Evolutionary conservation across 2,797 vertebrate species (phyloP), one percentile per base, ranked within the genome.

Genomic region (Pyrrhura leucotis): DNA sequence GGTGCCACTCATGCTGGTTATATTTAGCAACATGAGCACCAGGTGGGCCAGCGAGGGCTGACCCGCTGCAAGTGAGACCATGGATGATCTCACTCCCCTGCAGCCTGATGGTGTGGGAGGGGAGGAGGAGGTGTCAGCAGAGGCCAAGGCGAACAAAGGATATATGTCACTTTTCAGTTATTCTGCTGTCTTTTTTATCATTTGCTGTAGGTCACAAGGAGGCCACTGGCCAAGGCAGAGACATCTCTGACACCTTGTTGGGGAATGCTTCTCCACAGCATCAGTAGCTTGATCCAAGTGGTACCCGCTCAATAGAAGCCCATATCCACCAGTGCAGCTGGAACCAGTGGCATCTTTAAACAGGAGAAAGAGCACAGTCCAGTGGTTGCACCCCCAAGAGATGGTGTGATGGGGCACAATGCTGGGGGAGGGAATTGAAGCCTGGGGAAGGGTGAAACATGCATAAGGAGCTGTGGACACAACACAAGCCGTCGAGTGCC

Each of bases 401-500:
- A 25, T 20, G 77, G 28, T 17, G 58, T 6, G 76, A 29, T 76
- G 91, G 76, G 44, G 14, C 10, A 6, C 1, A 1, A 31, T 26
- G 31, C 4, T 89, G 65, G 4, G 3, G 26, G 47, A 56, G 67
- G 81, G 56, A 90, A 48, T 4, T 23, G 71, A 53, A 90, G 85
- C 59, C 89, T 6, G 1, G 67, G 73, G 69, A 51, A 74, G 83
- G 68, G 56, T 26, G 65, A 63, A 85, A 54, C 12, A 2, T 39
- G 35, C 9, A 0, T 6, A 9, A 88, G 85, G 83, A 62, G 45
- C 2, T 59, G 29, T 0, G 53, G 90, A 92, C 88, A 83, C 81
- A 95, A 85, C 94, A 80, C 81, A 92, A 93, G 94, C 84, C 40
- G 2, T 93, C 26, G 94, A 96, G 94, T 95, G 94, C 95, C 95